phyloP scores from a whole-genome alignment of 2,113 vertebrate species.

The Albula glossodonta region DNA sequence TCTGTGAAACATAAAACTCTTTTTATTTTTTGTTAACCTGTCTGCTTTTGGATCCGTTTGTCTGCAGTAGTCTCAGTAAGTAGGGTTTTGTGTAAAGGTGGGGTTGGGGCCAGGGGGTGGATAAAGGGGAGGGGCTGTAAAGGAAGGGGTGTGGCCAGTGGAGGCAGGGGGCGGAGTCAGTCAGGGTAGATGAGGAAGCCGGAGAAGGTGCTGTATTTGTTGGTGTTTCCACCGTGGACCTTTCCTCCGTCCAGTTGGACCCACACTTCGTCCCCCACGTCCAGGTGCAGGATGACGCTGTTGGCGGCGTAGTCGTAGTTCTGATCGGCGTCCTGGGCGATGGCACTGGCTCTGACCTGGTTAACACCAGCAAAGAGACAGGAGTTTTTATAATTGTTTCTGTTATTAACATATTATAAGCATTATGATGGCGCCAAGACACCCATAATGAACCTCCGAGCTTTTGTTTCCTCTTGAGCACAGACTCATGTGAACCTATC shows the following conservation, averaged over 20 bases:
- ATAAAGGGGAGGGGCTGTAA: neutral
- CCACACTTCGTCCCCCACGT: slow-evolving; percentile 91
- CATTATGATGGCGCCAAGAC: too few species aligned
- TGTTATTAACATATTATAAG: neutral
- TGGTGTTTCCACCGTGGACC: slow-evolving; percentile 92
- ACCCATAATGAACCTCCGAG: too few species aligned
- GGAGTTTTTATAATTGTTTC: slow-evolving; percentile 25
- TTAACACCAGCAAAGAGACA: slow-evolving; percentile 35
- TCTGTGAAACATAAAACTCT: neutral
- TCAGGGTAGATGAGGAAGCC: slow-evolving; percentile 94
- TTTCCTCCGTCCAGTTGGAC: slow-evolving; percentile 93
- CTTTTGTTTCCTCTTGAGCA: too few species aligned
- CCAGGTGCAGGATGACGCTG: slow-evolving; percentile 91
- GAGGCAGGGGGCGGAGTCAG: slow-evolving; percentile 54
- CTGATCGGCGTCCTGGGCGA: slow-evolving; percentile 81
- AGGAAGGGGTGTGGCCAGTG: neutral
- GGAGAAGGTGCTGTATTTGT: slow-evolving; percentile 96
- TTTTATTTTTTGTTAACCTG: neutral
- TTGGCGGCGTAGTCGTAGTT: slow-evolving; percentile 95
- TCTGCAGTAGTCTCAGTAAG: neutral
- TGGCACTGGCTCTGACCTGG: slow-evolving; percentile 78
- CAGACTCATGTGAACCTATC: too few species aligned
- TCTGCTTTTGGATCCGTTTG: neutral
- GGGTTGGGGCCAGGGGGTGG: too few species aligned
- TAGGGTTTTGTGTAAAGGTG: neutral